A percentile compares a stretch with the other conserved stretches of the same genome.
These are phyloP conservation scores for Cybosia mesomella DNA, from an alignment of 2,888 invertebrate species.

Conservation along the genomic window DNA sequence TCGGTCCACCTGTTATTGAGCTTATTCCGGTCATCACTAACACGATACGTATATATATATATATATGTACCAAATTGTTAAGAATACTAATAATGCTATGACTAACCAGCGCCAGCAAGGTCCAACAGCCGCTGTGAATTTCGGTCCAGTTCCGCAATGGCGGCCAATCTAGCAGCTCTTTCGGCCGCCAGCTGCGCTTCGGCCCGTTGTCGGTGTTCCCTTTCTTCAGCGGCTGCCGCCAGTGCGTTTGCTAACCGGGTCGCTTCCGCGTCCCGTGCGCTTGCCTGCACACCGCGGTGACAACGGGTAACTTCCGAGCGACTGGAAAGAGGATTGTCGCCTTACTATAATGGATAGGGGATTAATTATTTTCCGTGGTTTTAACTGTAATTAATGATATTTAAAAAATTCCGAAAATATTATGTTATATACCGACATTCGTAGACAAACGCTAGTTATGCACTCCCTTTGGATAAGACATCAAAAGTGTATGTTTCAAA, in stretches of 20 bases:
- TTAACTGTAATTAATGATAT: too few species aligned
- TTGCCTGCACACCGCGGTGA: slow-evolving; percentile 88
- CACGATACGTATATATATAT: too few species aligned
- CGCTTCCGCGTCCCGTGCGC: slow-evolving; percentile 89
- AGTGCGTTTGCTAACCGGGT: slow-evolving; percentile 88
- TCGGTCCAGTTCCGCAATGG: slow-evolving; percentile 90
- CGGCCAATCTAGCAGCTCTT: slow-evolving; percentile 90
- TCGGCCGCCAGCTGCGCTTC: slow-evolving; percentile 90
- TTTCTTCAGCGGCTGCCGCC: slow-evolving; percentile 88
- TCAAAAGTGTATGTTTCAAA: not conserved
- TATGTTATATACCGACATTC: too few species aligned
- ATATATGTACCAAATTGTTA: too few species aligned
- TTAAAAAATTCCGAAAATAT: not conserved
- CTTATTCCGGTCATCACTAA: too few species aligned
- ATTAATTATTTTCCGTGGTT: too few species aligned
- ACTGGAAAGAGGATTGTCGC: slow-evolving; percentile 45
- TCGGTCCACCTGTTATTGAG: too few species aligned
- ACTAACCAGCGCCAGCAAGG: slow-evolving; percentile 83
- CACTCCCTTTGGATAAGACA: not conserved
- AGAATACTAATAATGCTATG: not conserved
- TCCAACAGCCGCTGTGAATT: slow-evolving; percentile 91
- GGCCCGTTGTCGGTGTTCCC: slow-evolving; percentile 85
- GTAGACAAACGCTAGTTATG: too few species aligned
- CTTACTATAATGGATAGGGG: not conserved
- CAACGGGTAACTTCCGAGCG: slow-evolving; percentile 81